Base-by-base conservation (phyloP, 2,888 invertebrate genomes). In the Tetramorium bicarinatum region DNA sequence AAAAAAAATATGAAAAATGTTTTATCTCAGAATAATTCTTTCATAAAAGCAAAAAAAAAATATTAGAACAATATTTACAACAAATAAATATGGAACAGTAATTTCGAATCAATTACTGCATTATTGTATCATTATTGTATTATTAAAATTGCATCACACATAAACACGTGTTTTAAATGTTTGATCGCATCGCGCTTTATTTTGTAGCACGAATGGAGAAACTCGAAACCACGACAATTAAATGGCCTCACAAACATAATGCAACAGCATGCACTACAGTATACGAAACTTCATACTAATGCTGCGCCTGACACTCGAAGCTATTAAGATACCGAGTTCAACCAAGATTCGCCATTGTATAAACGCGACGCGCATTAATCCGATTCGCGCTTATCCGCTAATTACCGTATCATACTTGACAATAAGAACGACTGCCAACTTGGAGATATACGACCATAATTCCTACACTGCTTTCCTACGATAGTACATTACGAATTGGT, bases 271-370 rank as follows among this genome's bases (percentile, higher is more conserved):
- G 67, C 66, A 62, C 85, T 66, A 72, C 66, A 34, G 67, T 61
- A 69, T 59, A 80, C 75, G 86, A 83, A 87, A 89, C 87, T 84
- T 86, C 87, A 25, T 84, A 77, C 77, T 64, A 59, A 64, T 72
- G 66, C 71, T 79, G 66, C 52, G 72, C 54, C 85, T 77, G 89
- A 89, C 89, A 89, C 88, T 87, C 87, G 84, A 85, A 87, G 81
- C 89, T 86, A 89, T 89, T 89, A 89, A 89, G 89, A 89, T 89
- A 89, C 81, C 83, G 88, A 89, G 89, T 87, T 89, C 82, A 81
- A 69, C 87, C 87, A 87, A 89, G 87, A 89, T 87, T 87, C 62
- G 87, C 80, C 54, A 87, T 89, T 79, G 87, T 79, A 81, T 69
- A 82, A 83, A 79, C 82, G 85, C 80, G 54, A 62, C 59, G 72